These are phyloP conservation scores for Rhagologus leucostigma DNA, from an alignment of 2,113 vertebrate species.

Conservation along the genomic window DNA sequence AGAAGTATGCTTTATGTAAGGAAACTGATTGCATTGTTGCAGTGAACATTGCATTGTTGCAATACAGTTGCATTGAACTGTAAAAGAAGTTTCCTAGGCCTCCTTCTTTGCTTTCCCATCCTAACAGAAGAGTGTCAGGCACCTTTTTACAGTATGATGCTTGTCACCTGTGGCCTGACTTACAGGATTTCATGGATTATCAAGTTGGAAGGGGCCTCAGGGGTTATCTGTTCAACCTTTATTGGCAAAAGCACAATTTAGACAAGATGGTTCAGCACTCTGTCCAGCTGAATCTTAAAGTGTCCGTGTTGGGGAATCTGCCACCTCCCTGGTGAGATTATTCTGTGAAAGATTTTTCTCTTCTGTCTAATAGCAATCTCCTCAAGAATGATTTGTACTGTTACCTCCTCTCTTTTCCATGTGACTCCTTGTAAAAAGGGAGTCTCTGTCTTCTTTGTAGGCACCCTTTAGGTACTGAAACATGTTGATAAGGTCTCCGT, in stretches of 20 bases:
- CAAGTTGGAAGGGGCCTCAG: background rate
- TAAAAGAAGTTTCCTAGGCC: background rate
- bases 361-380: background rate
- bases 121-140: background rate
- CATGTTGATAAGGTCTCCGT: background rate
- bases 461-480: background rate
- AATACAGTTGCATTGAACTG: background rate
- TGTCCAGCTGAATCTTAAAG: background rate
- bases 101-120: background rate
- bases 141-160: background rate
- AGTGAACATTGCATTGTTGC: background rate
- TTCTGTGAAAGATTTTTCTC: background rate
- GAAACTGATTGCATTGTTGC: background rate
- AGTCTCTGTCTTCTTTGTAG: background rate
- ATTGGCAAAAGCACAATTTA: background rate
- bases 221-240: background rate
- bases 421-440: background rate
- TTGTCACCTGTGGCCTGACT: background rate
- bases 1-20: background rate
- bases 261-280: background rate
- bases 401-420: background rate
- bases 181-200: background rate
- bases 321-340: background rate
- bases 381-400: background rate
- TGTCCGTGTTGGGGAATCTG: background rate